Evolutionary conservation across 2,113 vertebrate genomes (phyloP).

Genomic region (Tringa solitaria): DNA sequence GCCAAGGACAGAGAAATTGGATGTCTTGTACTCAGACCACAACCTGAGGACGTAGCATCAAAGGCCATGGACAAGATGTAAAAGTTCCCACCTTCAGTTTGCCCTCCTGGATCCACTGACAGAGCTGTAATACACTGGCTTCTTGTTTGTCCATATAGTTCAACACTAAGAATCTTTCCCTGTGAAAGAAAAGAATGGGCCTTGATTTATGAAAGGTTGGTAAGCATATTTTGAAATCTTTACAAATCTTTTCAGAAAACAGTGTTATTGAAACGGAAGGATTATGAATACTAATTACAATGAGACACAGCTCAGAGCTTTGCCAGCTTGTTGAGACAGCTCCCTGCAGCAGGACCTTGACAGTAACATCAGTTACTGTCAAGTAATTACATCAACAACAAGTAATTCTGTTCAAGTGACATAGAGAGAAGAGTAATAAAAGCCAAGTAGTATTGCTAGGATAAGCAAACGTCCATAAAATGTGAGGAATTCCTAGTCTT

Average conservation of each 20-base stretch:
- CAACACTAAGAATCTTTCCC: conserved; percentile 90
- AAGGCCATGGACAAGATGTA: background rate
- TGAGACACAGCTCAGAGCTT: background rate
- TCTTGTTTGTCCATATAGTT: conserved; percentile 85
- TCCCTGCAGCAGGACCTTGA: background rate
- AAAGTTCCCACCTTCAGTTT: conserved; percentile 85
- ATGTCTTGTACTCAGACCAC: background rate
- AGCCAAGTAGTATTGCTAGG: background rate
- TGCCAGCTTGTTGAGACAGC: background rate
- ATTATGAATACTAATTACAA: background rate
- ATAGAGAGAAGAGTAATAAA: background rate
- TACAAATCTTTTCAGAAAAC: conserved; percentile 6
- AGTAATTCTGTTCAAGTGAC: background rate
- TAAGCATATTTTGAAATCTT: background rate
- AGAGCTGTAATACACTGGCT: conserved; percentile 80
- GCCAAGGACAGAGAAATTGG: background rate
- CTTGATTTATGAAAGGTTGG: background rate
- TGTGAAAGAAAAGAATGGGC: conserved; percentile 51
- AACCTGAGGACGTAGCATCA: background rate
- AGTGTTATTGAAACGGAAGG: background rate
- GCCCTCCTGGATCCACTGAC: conserved; percentile 84
- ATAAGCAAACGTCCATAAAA: background rate
- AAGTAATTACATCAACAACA: no score
- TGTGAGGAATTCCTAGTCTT: background rate
- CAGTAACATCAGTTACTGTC: background rate